A percentile compares a stretch with the other conserved stretches of the same genome.
Conservation (phyloP, 2,888 invertebrate genomes). For the Callimorpha dominula region DNA sequence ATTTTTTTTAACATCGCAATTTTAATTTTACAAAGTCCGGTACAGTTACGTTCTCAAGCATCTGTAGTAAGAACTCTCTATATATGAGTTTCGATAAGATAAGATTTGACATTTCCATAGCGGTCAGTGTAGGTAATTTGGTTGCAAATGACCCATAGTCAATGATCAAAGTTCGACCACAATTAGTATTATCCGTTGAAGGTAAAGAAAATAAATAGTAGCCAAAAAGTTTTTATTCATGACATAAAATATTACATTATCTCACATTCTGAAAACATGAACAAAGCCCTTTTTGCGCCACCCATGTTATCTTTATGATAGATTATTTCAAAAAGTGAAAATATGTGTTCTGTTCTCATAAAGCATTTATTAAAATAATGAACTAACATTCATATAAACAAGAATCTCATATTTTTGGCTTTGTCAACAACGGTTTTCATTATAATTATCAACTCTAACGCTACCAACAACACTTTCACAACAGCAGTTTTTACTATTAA, state of each 20-base stretch:
- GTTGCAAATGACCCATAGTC: no score
- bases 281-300: neutral
- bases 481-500: no score
- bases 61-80: no score
- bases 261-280: neutral
- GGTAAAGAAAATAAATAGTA: neutral
- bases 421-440: neutral
- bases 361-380: neutral
- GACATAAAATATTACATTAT: neutral
- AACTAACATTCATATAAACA: neutral
- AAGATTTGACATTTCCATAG: no score
- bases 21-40: no score
- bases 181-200: neutral
- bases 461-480: no score
- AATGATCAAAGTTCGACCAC: no score
- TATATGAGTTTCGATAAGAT: no score
- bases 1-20: no score
- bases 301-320: constrained; percentile 3
- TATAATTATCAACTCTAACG: neutral
- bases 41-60: no score
- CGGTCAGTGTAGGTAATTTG: no score
- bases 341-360: neutral
- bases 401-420: neutral
- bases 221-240: neutral
- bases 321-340: constrained; percentile 3